These are phyloP conservation scores for Torymus auratus DNA, from an alignment of 2,888 invertebrate species.

Conservation along the genomic window DNA sequence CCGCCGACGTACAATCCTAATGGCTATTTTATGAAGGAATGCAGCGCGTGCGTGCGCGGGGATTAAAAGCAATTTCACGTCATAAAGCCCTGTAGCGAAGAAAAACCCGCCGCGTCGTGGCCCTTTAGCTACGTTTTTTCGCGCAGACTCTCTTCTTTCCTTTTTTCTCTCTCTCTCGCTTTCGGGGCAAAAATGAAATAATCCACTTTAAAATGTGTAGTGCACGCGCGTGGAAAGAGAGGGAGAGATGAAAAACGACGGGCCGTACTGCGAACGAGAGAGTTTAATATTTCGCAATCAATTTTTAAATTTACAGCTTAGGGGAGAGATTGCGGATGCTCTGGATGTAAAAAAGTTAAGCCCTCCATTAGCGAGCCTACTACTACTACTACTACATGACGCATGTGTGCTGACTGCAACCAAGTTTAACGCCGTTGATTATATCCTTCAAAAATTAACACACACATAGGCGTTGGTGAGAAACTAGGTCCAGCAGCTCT, in stretches of 20 bases:
- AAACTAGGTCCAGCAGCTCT: too few relatives aligned
- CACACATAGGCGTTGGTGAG: too few relatives aligned
- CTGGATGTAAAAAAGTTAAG: too few relatives aligned
- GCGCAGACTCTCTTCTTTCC: not conserved
- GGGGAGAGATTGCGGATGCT: too few relatives aligned
- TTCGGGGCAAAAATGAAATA: conserved; percentile 13
- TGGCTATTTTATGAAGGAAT: conserved; percentile 49
- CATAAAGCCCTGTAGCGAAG: conserved; percentile 27
- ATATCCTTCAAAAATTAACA: too few relatives aligned
- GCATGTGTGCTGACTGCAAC: too few relatives aligned
- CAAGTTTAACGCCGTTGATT: too few relatives aligned
- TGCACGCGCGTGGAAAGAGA: not conserved
- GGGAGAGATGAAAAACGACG: not conserved
- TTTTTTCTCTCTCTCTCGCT: not conserved
- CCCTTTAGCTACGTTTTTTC: conserved; percentile 15
- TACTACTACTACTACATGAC: too few relatives aligned
- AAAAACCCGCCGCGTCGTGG: conserved; percentile 16
- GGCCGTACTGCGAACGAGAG: too few relatives aligned
- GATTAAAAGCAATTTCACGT: conserved; percentile 53
- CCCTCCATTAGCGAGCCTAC: not conserved
- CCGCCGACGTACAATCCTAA: conserved; percentile 37
- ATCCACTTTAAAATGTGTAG: conserved; percentile 22
- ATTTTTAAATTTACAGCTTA: too few relatives aligned
- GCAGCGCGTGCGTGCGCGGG: conserved; percentile 10
- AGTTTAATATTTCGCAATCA: too few relatives aligned